Percentiles rank a stretch among this genome's conserved stretches.
Evolutionary conservation across 2,797 vertebrate species (phyloP).

Genomic region (Acanthornis magna): DNA sequence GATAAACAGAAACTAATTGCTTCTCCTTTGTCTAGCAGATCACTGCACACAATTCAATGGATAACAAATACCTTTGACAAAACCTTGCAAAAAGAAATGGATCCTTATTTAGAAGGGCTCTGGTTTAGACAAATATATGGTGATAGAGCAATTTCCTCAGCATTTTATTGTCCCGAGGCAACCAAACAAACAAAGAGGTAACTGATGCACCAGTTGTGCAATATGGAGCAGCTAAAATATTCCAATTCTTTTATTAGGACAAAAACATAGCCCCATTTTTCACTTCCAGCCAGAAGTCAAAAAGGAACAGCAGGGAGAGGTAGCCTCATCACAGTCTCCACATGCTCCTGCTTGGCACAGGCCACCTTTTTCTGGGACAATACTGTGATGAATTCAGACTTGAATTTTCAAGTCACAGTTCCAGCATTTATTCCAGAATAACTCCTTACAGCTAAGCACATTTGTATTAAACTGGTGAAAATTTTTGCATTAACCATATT

Average conservation of each 20-base stretch:
- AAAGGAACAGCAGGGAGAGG: constrained; percentile 17
- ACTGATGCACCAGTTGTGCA: neutral
- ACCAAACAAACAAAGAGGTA: neutral
- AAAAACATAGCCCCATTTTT: neutral
- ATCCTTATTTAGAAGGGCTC: neutral
- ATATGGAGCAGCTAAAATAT: neutral
- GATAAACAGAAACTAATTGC: neutral
- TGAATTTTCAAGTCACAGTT: constrained; percentile 18
- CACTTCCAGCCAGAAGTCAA: neutral
- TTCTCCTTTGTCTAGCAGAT: neutral
- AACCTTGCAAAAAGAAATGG: neutral
- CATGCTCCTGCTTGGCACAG: constrained; percentile 11
- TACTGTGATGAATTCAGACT: neutral
- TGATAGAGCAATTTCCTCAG: neutral
- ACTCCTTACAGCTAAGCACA: neutral
- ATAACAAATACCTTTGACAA: neutral
- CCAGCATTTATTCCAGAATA: neutral
- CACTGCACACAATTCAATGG: neutral
- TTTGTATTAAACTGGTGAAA: neutral
- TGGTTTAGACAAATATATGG: neutral
- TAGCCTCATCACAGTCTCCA: neutral
- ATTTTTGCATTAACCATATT: neutral
- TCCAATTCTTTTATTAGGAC: neutral
- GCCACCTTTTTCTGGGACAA: neutral
- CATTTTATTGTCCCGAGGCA: neutral